Conservation (phyloP, 2,888 invertebrate genomes). For the Arge pagana region DNA sequence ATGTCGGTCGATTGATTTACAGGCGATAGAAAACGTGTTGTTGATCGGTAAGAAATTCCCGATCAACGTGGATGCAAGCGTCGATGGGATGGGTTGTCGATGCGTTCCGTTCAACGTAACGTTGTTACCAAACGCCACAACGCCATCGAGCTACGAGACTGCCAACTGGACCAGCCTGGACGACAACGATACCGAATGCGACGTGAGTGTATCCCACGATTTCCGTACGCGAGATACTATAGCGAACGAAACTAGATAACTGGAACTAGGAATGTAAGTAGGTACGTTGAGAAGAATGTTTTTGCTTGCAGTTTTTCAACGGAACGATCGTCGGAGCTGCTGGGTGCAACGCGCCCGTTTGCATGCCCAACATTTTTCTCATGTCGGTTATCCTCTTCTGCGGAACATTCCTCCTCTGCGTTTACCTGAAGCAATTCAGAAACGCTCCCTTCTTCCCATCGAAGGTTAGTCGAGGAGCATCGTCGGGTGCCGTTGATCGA, state of each 20-base stretch:
- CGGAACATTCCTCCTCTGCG: conserved; percentile 89
- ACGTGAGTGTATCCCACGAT: no score
- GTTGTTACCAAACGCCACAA: no score
- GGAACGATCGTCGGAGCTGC: conserved; percentile 78
- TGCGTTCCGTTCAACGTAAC: conserved; percentile 68
- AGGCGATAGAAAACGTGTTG: conserved; percentile 93
- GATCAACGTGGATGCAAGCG: conserved; percentile 64
- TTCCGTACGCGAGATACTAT: no score
- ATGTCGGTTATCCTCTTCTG: conserved; percentile 93
- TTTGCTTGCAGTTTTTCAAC: conserved; percentile 68
- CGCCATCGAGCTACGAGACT: conserved; percentile 60
- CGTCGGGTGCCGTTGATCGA: no score
- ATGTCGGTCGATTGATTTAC: no score
- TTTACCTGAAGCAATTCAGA: conserved; percentile 89
- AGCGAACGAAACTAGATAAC: no score
- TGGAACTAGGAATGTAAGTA: no score
- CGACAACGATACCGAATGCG: no score
- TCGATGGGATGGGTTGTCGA: conserved; percentile 69
- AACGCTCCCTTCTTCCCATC: conserved; percentile 92
- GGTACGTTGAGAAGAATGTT: no score
- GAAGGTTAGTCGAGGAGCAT: conserved; percentile 66
- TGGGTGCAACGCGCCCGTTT: conserved; percentile 72
- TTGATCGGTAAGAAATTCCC: conserved; percentile 85
- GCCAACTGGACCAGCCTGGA: conserved; percentile 71
- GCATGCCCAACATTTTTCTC: conserved; percentile 89